Percentiles rank a stretch among this genome's conserved stretches.
Conservation (phyloP, 2,113 vertebrate species). For the Strigops habroptila region DNA sequence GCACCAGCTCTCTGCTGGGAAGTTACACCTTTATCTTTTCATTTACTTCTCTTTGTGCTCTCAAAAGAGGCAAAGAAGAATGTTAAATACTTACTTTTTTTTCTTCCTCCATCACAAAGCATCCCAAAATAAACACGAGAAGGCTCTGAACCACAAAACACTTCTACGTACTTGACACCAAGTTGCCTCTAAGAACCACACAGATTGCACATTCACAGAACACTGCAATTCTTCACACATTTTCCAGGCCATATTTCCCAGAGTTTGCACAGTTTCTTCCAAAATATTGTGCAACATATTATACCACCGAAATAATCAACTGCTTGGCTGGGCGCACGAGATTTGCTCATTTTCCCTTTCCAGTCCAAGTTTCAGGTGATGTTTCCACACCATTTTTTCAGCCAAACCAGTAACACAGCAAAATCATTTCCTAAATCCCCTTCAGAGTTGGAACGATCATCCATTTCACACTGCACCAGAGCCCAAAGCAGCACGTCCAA, state of each 20-base stretch:
- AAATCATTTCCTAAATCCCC: slow-evolving; percentile 22
- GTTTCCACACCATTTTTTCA: neutral
- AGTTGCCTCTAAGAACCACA: neutral
- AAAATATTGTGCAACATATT: slow-evolving; percentile 34
- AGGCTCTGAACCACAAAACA: slow-evolving; percentile 21
- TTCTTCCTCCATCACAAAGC: neutral
- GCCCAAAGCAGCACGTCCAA: neutral
- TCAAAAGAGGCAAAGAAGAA: neutral
- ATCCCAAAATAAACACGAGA: slow-evolving; percentile 36
- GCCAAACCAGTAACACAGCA: slow-evolving; percentile 19
- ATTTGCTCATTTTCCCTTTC: slow-evolving; percentile 35
- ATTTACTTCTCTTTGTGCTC: neutral
- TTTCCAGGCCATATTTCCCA: slow-evolving; percentile 56
- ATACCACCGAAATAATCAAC: slow-evolving; percentile 24
- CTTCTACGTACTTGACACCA: neutral
- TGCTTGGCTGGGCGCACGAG: slow-evolving; percentile 15
- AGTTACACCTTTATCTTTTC: neutral
- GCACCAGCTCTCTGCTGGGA: neutral
- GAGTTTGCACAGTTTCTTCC: slow-evolving; percentile 50
- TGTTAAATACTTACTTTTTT: neutral
- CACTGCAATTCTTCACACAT: slow-evolving; percentile 13
- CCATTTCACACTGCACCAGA: neutral
- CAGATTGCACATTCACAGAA: slow-evolving; percentile 14
- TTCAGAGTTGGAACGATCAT: neutral
- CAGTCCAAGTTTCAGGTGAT: neutral